These are phyloP conservation scores for Latrodectus geometricus DNA, from an alignment of 1,140 invertebrate genomes.

Conservation along the genomic window DNA sequence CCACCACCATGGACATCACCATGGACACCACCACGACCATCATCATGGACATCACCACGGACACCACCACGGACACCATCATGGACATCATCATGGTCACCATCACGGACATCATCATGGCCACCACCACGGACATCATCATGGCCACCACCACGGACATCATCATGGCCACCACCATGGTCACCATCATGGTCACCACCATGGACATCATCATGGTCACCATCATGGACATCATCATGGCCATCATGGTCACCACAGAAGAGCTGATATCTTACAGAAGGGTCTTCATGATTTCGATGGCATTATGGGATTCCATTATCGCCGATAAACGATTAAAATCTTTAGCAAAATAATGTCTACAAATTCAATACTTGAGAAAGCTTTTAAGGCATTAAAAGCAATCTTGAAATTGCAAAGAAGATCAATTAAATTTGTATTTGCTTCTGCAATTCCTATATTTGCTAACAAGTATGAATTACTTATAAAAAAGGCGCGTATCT, in stretches of 20 bases:
- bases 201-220: constrained; percentile 41
- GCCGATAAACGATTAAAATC: constrained; percentile 41
- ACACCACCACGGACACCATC: constrained; percentile 14
- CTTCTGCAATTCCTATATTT: neutral
- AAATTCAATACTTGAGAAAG: neutral
- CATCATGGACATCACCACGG: constrained; percentile 32
- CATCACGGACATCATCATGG: constrained; percentile 34
- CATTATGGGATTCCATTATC: constrained; percentile 53
- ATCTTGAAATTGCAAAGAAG: neutral
- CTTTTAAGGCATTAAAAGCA: neutral
- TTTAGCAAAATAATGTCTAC: neutral
- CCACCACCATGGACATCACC: too few relatives aligned
- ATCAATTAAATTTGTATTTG: neutral
- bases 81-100: constrained; percentile 42
- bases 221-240: constrained; percentile 27
- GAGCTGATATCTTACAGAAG: constrained; percentile 51
- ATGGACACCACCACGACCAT: constrained; percentile 34
- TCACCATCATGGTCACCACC: constrained; percentile 22
- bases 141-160: constrained; percentile 39
- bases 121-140: constrained; percentile 52
- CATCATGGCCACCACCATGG: constrained; percentile 34
- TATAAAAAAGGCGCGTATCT: constrained; percentile 17
- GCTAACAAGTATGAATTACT: neutral
- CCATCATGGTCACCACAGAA: constrained; percentile 49
- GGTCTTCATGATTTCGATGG: constrained; percentile 58